Conservation (phyloP, 2,888 invertebrate species). For the Dryocosmus kuriphilus region DNA sequence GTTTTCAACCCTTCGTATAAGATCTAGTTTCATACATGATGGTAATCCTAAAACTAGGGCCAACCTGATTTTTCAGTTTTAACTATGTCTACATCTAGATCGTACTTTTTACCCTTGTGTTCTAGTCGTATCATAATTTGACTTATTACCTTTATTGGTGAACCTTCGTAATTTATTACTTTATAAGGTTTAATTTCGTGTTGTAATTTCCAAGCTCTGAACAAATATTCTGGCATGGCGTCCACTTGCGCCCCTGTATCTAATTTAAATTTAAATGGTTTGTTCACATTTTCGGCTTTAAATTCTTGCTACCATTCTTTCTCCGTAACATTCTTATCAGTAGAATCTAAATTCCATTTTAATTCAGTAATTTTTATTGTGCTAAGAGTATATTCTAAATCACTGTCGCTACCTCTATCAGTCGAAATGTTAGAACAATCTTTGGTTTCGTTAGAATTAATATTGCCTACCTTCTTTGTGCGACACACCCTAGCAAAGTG, state of each 20-base stretch:
- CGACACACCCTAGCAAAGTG: slow-evolving; percentile 23
- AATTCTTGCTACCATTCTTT: slow-evolving; percentile 41
- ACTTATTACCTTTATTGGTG: not conserved
- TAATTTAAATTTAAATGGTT: slow-evolving; percentile 49
- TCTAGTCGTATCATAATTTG: slow-evolving; percentile 20
- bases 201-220: slow-evolving; percentile 2
- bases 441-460: slow-evolving; percentile 1
- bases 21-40: slow-evolving; percentile 31
- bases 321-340: slow-evolving; percentile 5
- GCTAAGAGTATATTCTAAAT: not conserved
- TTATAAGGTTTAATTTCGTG: not conserved
- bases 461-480: slow-evolving; percentile 8
- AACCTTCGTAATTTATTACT: not conserved
- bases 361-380: not conserved
- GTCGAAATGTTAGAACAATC: not conserved
- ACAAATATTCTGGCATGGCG: slow-evolving; percentile 47
- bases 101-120: not conserved
- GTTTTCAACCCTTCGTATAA: slow-evolving; percentile 39
- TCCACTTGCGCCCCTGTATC: slow-evolving; percentile 53
- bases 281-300: slow-evolving; percentile 20
- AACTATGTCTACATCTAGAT: slow-evolving; percentile 24
- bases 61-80: slow-evolving; percentile 15
- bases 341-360: not conserved
- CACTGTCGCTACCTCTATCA: not conserved
- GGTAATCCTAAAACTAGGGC: slow-evolving; percentile 46